Evolutionary conservation across 2,888 invertebrate genomes (phyloP).

Genomic region (Tubiluchus corallicola): DNA sequence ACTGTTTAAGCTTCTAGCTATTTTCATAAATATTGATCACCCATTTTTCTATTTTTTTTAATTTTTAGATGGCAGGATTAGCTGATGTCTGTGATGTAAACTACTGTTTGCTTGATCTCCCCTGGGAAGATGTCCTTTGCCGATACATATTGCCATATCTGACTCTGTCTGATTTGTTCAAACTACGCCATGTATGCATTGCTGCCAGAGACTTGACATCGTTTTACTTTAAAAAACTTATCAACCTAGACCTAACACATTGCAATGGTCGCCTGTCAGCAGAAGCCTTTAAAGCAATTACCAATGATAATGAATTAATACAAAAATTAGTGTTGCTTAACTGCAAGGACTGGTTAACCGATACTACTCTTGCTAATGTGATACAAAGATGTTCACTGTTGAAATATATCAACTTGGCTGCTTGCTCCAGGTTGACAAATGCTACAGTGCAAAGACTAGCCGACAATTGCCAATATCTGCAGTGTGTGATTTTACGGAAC

Average conservation of each 20-base stretch:
- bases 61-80: too few species aligned
- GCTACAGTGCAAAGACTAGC: slow-evolving; percentile 43
- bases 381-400: slow-evolving; percentile 38
- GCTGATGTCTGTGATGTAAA: too few species aligned
- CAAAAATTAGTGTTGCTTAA: slow-evolving; percentile 38
- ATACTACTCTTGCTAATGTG: slow-evolving; percentile 38
- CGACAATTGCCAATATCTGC: slow-evolving; percentile 32
- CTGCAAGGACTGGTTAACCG: slow-evolving; percentile 37
- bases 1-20: too few species aligned
- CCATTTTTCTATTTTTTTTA: too few species aligned
- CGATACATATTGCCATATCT: slow-evolving; percentile 37
- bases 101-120: slow-evolving; percentile 21
- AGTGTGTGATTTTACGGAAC: slow-evolving; percentile 37
- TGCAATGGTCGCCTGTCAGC: slow-evolving; percentile 16
- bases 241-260: slow-evolving; percentile 12
- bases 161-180: slow-evolving; percentile 40
- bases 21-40: too few species aligned
- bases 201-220: slow-evolving; percentile 31
- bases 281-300: slow-evolving; percentile 32
- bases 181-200: slow-evolving; percentile 38
- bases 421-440: slow-evolving; percentile 40
- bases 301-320: slow-evolving; percentile 35
- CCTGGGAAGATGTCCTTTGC: slow-evolving; percentile 46
- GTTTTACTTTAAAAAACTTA: slow-evolving; percentile 14
- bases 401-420: slow-evolving; percentile 39